These are phyloP conservation scores for Volucella inflata DNA, from an alignment of 2,888 invertebrate species.

Conservation along the genomic window DNA sequence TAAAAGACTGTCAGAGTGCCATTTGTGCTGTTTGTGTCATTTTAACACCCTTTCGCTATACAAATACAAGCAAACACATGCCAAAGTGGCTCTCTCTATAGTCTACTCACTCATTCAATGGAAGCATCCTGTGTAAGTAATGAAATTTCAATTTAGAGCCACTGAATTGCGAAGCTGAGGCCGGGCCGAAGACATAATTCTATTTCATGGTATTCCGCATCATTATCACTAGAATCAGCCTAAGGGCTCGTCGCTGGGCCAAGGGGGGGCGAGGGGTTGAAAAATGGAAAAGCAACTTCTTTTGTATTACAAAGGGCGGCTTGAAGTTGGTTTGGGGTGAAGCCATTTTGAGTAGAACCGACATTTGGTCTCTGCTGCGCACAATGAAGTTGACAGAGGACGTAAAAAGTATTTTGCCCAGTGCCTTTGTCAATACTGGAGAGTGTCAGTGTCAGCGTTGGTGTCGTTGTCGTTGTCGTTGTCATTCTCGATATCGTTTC, in stretches of 20 bases:
- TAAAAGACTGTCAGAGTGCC: constrained; percentile 45
- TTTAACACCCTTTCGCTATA: constrained; percentile 22
- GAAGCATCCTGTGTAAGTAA: constrained; percentile 69
- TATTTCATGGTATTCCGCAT: constrained; percentile 74
- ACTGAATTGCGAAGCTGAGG: constrained; percentile 68
- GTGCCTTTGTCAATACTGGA: background rate
- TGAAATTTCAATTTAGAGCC: constrained; percentile 73
- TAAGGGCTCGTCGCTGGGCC: background rate
- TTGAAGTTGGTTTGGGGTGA: background rate
- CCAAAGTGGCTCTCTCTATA: background rate
- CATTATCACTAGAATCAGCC: constrained; percentile 58
- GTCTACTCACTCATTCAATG: constrained; percentile 40
- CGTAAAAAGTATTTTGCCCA: constrained; percentile 55
- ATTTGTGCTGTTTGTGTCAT: background rate
- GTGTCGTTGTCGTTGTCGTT: background rate
- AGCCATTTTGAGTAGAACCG: constrained; percentile 42
- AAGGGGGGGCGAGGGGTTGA: background rate
- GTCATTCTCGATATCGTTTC: constrained; percentile 28
- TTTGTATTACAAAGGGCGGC: background rate
- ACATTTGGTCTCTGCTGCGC: constrained; percentile 40
- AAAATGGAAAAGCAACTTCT: constrained; percentile 1
- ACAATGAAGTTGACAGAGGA: constrained; percentile 62
- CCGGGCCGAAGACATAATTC: constrained; percentile 67
- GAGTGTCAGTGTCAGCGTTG: background rate
- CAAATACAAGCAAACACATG: background rate